Conservation (phyloP, 2,113 vertebrate genomes). For the Oriolus oriolus region DNA sequence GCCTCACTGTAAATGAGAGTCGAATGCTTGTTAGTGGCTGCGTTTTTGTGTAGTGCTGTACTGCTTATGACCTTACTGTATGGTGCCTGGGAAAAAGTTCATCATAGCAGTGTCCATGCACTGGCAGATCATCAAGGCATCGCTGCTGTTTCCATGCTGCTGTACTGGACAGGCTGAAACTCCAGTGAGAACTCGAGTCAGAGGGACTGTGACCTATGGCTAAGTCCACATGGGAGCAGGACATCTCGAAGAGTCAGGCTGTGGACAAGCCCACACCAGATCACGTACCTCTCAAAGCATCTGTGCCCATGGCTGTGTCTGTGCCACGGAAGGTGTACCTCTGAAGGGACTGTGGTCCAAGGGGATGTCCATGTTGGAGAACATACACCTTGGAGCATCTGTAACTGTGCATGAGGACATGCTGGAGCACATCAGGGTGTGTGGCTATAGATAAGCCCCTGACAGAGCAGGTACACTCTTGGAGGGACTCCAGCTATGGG, state of each 20-base stretch:
- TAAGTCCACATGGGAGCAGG: neutral
- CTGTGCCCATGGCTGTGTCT: neutral
- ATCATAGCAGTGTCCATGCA: too few species aligned
- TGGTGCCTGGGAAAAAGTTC: neutral
- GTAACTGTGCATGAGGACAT: neutral
- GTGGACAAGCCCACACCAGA: neutral
- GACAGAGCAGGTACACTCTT: neutral
- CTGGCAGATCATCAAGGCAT: neutral
- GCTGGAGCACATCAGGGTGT: neutral
- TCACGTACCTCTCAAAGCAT: rapidly evolving
- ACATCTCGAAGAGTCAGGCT: neutral
- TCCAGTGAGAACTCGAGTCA: rapidly evolving
- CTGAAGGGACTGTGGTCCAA: neutral
- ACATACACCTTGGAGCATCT: rapidly evolving
- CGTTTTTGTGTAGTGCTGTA: neutral
- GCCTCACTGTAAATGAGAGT: neutral
- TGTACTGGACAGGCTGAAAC: neutral
- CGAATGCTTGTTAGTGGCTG: neutral
- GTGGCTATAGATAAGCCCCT: too few species aligned
- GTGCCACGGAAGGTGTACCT: neutral
- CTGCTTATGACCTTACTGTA: neutral
- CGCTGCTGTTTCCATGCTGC: neutral
- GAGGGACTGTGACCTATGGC: neutral
- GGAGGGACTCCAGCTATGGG: neutral
- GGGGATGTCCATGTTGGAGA: neutral